Evolutionary conservation across 1,140 invertebrate genomes (phyloP), one percentile per base, ranked within the genome.

Genomic region (Spodoptera litura): DNA sequence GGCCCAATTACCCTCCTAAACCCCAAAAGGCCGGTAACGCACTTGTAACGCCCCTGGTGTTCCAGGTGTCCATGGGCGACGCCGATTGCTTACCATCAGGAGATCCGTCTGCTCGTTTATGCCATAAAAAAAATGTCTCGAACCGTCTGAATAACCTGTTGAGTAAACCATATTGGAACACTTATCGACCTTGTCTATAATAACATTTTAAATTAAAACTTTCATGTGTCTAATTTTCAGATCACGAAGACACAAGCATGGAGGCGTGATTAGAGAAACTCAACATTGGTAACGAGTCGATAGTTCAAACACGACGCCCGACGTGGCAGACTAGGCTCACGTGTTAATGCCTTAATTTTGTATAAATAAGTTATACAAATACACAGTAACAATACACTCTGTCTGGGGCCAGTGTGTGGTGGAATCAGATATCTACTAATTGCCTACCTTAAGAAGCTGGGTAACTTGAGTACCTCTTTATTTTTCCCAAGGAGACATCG

Each of bases 401-500:
- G 66, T 70, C 55, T 44, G 15, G 11, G 31, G 51, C 31, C 49
- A 70, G 6, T 51, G 38, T 59, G 53, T 71, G 56, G 56, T 61
- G 56, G 12, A 61, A 74, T 74, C 38, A 72, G 44, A 72, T 70
- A 72, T 55, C 59, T 58, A 72, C 68, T 72, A 78, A 78, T 72
- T 72, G 64, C 64, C 44, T 52, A 31, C 35, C 49, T 49, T 20
- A 61, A 61, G 38, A 52, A 70, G 35, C 31, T 64, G 51, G 52
- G 75, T 79, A 78, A 78, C 66, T 78, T 80, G 77, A 83, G 59
- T 61, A 66, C 13, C 72, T 85, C 88, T 87, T 85, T 88, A 82
- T 88, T 64, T 81, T 62, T 74, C 68, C 49, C 62, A 81, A 85
- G 78, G 62, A 83, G 83, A 88, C 81, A 76, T 81, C 82, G 82